These are phyloP conservation scores for Isaurus tuberculatus DNA, from an alignment of 92 coral and sea anemone species.

Conservation along the genomic window DNA sequence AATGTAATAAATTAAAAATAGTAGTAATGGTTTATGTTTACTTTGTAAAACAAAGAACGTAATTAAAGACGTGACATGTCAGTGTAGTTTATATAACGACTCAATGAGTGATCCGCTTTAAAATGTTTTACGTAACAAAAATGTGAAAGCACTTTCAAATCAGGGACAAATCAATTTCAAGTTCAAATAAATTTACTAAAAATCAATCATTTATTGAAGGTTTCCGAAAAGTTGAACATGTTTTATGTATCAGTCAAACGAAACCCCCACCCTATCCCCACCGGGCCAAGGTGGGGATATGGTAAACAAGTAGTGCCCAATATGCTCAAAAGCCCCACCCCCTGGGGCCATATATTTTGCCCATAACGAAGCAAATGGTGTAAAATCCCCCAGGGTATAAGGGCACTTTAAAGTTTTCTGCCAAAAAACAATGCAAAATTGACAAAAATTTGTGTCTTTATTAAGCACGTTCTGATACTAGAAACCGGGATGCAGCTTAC, in stretches of 20 bases:
- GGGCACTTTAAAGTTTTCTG: constrained; percentile 29
- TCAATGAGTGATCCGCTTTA: too few relatives aligned
- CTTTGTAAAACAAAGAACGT: too few relatives aligned
- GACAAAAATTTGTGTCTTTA: constrained; percentile 28
- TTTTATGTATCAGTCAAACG: constrained; percentile 15
- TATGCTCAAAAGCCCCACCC: constrained; percentile 44
- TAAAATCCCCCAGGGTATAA: constrained; percentile 46
- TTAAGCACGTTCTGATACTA: constrained; percentile 22
- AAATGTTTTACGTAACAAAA: too few relatives aligned
- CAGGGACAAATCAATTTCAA: too few relatives aligned
- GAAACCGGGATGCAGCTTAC: constrained; percentile 32
- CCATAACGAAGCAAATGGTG: constrained; percentile 41
- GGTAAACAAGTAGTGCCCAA: constrained; percentile 43
- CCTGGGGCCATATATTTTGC: constrained; percentile 44
- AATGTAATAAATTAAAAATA: too few relatives aligned
- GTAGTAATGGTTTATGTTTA: too few relatives aligned
- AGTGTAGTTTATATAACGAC: too few relatives aligned
- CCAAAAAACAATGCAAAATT: constrained; percentile 28
- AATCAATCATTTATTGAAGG: too few relatives aligned
- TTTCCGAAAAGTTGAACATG: too few relatives aligned
- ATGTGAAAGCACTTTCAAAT: too few relatives aligned
- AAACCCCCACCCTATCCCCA: constrained; percentile 44
- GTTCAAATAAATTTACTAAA: too few relatives aligned
- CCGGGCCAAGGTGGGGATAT: constrained; percentile 39
- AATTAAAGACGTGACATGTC: too few relatives aligned